Conservation (phyloP, 2,797 vertebrate species). For the Macropodus opercularis region DNA sequence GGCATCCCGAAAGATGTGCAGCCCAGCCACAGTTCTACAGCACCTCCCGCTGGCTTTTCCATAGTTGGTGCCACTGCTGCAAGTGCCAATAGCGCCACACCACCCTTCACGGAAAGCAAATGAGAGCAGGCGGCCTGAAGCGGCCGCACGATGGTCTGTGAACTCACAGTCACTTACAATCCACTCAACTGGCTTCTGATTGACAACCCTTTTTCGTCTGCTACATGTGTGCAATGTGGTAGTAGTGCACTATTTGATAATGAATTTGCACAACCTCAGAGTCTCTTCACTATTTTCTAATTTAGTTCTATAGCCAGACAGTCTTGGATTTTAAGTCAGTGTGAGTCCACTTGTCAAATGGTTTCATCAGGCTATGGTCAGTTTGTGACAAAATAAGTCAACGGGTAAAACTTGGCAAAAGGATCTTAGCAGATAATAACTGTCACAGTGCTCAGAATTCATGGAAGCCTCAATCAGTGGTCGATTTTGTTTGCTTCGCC, state of each 20-base stretch:
- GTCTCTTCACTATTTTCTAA: slow-evolving; percentile 44
- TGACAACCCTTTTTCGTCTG: slow-evolving; percentile 51
- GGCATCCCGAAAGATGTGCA: slow-evolving; percentile 99
- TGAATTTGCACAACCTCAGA: slow-evolving; percentile 75
- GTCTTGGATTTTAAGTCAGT: slow-evolving; percentile 52
- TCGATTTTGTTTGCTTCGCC: slow-evolving; percentile 63
- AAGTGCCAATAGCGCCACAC: slow-evolving; percentile 90
- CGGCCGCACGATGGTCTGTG: slow-evolving; percentile 36
- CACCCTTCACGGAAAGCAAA: slow-evolving; percentile 91
- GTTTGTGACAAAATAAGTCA: slow-evolving; percentile 31
- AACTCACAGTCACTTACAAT: slow-evolving; percentile 55
- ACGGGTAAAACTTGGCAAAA: slow-evolving; percentile 57
- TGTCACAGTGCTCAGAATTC: slow-evolving; percentile 62
- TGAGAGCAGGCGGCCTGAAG: slow-evolving; percentile 69
- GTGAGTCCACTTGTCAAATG: slow-evolving; percentile 61
- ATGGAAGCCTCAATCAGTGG: slow-evolving; percentile 64
- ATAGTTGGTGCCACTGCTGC: slow-evolving; percentile 94
- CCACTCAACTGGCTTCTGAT: slow-evolving; percentile 35
- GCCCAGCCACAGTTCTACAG: slow-evolving; percentile 99
- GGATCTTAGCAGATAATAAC: slow-evolving; percentile 69
- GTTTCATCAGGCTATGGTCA: slow-evolving; percentile 43
- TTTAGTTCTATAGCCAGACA: slow-evolving; percentile 40
- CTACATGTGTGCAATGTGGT: slow-evolving; percentile 74
- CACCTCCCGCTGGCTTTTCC: slow-evolving; percentile 94
- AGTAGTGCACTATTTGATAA: slow-evolving; percentile 73